phyloP scores from a whole-genome alignment of 1,140 invertebrate genomes.

The Drosophila pseudoananassae region DNA sequence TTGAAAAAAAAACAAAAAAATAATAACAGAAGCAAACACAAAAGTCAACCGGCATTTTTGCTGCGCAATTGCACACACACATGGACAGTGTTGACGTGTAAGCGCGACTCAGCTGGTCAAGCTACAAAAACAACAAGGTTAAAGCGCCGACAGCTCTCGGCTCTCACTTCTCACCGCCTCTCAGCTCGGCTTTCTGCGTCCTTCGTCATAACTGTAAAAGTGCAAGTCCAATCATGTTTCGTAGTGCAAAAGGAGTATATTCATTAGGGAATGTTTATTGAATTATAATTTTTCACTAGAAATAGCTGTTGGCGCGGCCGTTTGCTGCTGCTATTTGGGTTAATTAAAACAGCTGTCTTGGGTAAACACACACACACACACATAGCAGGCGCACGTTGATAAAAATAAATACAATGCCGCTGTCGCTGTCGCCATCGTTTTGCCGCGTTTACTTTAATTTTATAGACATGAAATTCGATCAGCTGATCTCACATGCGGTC shows the following conservation, averaged over 20 bases:
- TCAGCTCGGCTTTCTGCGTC: slow-evolving; percentile 67
- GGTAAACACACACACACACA: slow-evolving; percentile 49
- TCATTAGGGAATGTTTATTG: slow-evolving; percentile 21
- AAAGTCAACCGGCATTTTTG: slow-evolving; percentile 65
- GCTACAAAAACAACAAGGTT: slow-evolving; percentile 61
- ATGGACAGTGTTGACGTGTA: slow-evolving; percentile 6
- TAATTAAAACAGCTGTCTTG: slow-evolving; percentile 79
- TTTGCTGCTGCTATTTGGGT: slow-evolving; percentile 62
- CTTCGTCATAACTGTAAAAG: slow-evolving; percentile 16
- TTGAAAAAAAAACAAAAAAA: slow-evolving; percentile 14
- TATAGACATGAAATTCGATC: slow-evolving; percentile 73
- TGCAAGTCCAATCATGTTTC: background rate
- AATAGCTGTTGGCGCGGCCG: slow-evolving; percentile 5
- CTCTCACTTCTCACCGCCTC: slow-evolving; percentile 30
- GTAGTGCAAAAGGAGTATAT: background rate
- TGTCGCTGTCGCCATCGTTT: slow-evolving; percentile 10
- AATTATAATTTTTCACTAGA: slow-evolving; percentile 45
- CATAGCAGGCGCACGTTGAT: slow-evolving; percentile 26
- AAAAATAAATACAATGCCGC: slow-evolving; percentile 57
- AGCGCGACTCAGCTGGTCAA: slow-evolving; percentile 71
- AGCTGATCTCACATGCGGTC: slow-evolving; percentile 60
- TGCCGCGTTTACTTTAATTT: slow-evolving; percentile 40
- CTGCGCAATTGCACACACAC: slow-evolving; percentile 68
- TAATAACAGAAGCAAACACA: slow-evolving; percentile 40
- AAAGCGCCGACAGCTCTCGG: slow-evolving; percentile 63